phyloP scores from a whole-genome alignment of 1,140 invertebrate species.

The Calliphora vicina region DNA sequence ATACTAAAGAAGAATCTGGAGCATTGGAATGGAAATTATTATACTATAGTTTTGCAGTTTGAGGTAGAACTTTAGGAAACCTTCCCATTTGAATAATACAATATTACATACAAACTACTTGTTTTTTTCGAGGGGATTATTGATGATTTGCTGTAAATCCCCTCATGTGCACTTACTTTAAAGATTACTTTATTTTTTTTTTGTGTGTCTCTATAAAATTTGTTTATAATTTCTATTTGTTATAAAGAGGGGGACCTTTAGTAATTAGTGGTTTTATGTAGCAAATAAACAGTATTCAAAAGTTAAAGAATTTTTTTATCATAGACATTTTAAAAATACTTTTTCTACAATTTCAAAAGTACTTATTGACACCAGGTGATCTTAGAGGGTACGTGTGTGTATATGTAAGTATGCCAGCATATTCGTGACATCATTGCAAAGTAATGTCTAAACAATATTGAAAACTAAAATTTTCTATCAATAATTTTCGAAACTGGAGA shows the following conservation, averaged over 20 bases:
- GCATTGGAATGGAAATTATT: no score
- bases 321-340: background rate
- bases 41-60: no score
- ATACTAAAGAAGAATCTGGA: no score
- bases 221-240: background rate
- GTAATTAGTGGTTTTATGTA: background rate
- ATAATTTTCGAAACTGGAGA: background rate
- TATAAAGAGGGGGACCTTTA: background rate
- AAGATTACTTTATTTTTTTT: no score
- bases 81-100: background rate
- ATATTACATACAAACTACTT: no score
- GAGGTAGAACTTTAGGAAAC: background rate
- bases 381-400: background rate
- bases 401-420: background rate
- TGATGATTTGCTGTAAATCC: background rate
- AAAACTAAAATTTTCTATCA: background rate
- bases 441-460: background rate
- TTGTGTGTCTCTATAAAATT: no score
- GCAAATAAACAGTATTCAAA: background rate
- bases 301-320: background rate
- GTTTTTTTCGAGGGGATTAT: background rate
- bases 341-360: background rate
- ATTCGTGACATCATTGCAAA: no score
- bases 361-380: background rate
- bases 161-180: background rate